A percentile compares a stretch with the other conserved stretches of the same genome.
phyloP scores from a whole-genome alignment of 2,113 vertebrate species.

The Chlorodrepanis virens region DNA sequence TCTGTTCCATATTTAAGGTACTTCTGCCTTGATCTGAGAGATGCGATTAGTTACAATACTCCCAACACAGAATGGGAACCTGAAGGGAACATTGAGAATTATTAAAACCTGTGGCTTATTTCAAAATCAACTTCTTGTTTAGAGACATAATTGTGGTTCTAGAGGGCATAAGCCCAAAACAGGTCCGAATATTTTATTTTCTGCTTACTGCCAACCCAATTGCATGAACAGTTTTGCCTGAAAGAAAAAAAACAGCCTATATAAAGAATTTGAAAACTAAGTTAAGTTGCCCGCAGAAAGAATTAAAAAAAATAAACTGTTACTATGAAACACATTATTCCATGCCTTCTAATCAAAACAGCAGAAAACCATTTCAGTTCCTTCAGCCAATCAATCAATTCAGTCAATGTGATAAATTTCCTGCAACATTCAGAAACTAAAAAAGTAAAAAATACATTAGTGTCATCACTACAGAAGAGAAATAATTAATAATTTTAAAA shows the following conservation, averaged over 20 bases:
- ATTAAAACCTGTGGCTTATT: neutral
- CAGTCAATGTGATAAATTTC: neutral
- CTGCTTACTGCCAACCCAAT: neutral
- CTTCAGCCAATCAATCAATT: neutral
- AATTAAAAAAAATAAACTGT: neutral
- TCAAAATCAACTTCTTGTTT: constrained; percentile 18
- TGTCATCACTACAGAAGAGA: neutral
- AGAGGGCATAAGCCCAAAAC: neutral
- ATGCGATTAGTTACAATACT: neutral
- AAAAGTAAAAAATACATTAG: neutral
- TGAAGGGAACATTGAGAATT: neutral
- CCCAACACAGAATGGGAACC: neutral
- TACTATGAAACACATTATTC: neutral
- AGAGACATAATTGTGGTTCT: neutral
- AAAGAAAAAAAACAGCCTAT: neutral
- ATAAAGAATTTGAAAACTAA: neutral
- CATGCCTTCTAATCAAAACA: neutral
- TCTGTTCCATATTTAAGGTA: neutral
- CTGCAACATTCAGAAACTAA: neutral
- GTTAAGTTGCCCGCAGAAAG: neutral
- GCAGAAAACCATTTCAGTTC: neutral
- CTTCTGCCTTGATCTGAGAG: neutral
- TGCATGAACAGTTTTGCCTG: neutral
- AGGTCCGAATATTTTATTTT: neutral
- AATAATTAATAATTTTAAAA: neutral